phyloP scores from a whole-genome alignment of 2,113 vertebrate genomes.

The Papio anubis region DNA sequence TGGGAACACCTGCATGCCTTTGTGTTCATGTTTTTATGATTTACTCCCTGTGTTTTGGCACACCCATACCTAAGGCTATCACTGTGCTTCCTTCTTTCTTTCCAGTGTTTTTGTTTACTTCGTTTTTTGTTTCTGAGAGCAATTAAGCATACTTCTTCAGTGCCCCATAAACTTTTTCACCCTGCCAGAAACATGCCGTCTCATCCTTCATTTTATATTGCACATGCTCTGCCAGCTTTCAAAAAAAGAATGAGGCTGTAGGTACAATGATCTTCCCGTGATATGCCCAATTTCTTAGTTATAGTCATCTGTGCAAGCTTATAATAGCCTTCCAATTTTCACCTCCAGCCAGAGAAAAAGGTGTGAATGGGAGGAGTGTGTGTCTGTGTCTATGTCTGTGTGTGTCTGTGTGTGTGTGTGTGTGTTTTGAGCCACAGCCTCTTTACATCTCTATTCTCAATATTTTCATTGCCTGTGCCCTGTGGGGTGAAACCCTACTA shows the following conservation, averaged over 20 bases:
- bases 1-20: fast-evolving
- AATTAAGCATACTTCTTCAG: fast-evolving
- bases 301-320: not conserved
- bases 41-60: fast-evolving
- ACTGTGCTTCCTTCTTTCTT: fast-evolving
- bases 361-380: not conserved
- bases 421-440: not conserved
- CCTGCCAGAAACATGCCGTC: fast-evolving
- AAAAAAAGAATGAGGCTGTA: fast-evolving
- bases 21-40: fast-evolving
- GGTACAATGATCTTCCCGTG: fast-evolving
- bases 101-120: too few relatives aligned
- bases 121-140: not conserved
- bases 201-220: not conserved
- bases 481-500: too few relatives aligned
- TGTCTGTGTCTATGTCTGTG: too few relatives aligned
- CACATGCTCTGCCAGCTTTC: too few relatives aligned
- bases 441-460: not conserved
- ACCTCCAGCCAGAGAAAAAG: not conserved
- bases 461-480: not conserved
- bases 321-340: not conserved
- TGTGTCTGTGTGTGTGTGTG: too few relatives aligned
- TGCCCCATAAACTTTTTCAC: not conserved
- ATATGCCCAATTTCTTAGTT: not conserved
- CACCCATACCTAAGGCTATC: fast-evolving